A percentile compares a stretch with the other conserved stretches of the same genome.
Evolutionary conservation across 2,888 invertebrate species (phyloP).

Genomic region (Galerucella calmariensis): DNA sequence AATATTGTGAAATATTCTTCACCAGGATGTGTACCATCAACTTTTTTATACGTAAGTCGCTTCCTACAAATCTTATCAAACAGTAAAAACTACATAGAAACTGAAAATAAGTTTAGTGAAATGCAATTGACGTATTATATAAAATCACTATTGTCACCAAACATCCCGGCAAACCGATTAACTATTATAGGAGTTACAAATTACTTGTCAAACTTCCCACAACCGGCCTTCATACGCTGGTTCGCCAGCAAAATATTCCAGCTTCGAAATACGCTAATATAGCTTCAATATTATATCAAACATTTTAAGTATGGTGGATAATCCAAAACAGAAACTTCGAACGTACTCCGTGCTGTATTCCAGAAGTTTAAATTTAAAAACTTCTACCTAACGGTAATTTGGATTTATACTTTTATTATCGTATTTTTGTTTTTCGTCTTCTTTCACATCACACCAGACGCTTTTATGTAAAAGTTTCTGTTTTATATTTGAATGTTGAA

Average conservation of each 20-base stretch:
- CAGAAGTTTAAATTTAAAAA: conserved; percentile 9
- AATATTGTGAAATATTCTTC: too few species aligned
- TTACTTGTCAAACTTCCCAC: conserved; percentile 1
- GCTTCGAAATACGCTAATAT: background rate
- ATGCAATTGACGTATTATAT: background rate
- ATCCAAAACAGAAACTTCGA: background rate
- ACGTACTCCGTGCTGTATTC: background rate
- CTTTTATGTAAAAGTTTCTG: background rate
- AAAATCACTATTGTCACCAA: background rate
- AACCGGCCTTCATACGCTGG: background rate
- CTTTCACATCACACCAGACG: background rate
- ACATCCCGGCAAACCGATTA: background rate
- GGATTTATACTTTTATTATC: background rate
- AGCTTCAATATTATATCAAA: background rate
- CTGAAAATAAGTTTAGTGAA: background rate
- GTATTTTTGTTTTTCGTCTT: background rate
- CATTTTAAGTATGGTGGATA: background rate
- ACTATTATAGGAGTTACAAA: background rate
- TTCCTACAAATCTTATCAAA: too few species aligned
- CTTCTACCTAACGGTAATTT: conserved; percentile 4
- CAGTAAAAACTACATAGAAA: too few species aligned
- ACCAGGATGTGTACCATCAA: too few species aligned
- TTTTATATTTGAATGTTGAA: background rate
- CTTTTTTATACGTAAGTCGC: too few species aligned
- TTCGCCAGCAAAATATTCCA: background rate